Percentiles rank a stretch among this genome's conserved stretches.
These are phyloP conservation scores for Penaeus monodon DNA, from an alignment of 2,888 invertebrate genomes.

Conservation along the genomic window DNA sequence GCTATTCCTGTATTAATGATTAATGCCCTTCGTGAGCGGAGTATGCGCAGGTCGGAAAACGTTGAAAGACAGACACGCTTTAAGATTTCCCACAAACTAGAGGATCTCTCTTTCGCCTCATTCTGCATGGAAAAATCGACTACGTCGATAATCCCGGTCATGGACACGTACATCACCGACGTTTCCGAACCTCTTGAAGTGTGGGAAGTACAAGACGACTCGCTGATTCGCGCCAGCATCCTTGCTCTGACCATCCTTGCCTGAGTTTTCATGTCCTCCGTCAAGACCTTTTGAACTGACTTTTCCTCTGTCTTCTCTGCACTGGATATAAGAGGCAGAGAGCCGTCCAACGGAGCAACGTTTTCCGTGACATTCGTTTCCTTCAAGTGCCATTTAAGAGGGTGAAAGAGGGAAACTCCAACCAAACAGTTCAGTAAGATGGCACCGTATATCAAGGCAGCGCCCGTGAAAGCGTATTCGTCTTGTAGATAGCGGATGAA, in stretches of 20 bases:
- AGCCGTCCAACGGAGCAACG: not conserved
- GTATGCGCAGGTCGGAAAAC: constrained; percentile 2
- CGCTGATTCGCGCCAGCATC: no score
- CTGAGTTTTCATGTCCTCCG: no score
- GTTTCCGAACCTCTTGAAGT: no score
- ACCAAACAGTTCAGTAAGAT: constrained; percentile 41
- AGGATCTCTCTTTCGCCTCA: not conserved
- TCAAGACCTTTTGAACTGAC: not conserved
- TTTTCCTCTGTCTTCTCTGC: not conserved
- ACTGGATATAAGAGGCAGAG: not conserved
- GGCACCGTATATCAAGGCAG: constrained; percentile 50
- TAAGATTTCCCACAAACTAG: not conserved
- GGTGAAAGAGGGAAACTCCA: constrained; percentile 51
- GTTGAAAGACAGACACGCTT: not conserved
- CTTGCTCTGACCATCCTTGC: no score
- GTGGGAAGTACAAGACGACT: no score
- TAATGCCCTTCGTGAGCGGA: constrained; percentile 22
- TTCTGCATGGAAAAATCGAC: not conserved
- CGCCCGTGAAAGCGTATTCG: constrained; percentile 47
- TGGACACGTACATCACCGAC: no score
- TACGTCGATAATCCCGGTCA: not conserved
- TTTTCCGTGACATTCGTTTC: constrained; percentile 3
- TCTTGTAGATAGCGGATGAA: constrained; percentile 40
- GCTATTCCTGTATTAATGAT: constrained; percentile 25
- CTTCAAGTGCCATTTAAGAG: constrained; percentile 52